A percentile compares a stretch with the other conserved stretches of the same genome.
phyloP scores from a whole-genome alignment of 2,888 invertebrate species.

The Tetragonisca angustula region DNA sequence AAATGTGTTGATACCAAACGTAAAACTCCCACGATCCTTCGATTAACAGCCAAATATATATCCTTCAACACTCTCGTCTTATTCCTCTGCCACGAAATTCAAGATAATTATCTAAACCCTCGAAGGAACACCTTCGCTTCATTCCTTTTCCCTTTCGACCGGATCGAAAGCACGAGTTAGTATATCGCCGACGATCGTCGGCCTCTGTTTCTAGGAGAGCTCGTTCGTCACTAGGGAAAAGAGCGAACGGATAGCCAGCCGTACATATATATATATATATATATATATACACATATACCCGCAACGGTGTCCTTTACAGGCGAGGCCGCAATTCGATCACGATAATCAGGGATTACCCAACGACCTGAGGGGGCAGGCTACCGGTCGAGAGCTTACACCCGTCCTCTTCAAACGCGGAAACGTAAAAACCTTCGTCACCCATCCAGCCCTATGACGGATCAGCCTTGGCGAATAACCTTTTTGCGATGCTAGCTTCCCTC shows the following conservation, averaged over 20 bases:
- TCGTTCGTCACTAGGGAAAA: slow-evolving; percentile 51
- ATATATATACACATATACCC: neutral
- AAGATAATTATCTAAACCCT: slow-evolving; percentile 6
- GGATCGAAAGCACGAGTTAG: neutral
- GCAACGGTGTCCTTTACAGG: slow-evolving; percentile 51
- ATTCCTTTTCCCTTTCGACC: neutral
- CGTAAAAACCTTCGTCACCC: slow-evolving; percentile 73
- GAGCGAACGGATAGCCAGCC: slow-evolving; percentile 46
- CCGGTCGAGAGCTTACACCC: slow-evolving; percentile 58
- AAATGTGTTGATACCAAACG: neutral
- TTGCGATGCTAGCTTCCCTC: slow-evolving; percentile 49
- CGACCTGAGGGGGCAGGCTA: slow-evolving; percentile 37
- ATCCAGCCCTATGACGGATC: slow-evolving; percentile 73
- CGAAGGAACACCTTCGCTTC: neutral
- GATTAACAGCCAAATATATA: neutral
- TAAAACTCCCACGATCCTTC: neutral
- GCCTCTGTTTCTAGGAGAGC: slow-evolving; percentile 39
- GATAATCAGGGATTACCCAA: slow-evolving; percentile 81
- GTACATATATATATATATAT: slow-evolving; percentile 13
- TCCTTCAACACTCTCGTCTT: neutral
- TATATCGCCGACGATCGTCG: neutral
- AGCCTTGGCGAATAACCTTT: slow-evolving; percentile 73
- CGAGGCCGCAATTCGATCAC: slow-evolving; percentile 77
- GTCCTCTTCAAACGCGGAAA: slow-evolving; percentile 61
- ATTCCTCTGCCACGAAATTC: neutral